Evolutionary conservation across 2,888 invertebrate genomes (phyloP).

Genomic region (Andrena trimmerana): DNA sequence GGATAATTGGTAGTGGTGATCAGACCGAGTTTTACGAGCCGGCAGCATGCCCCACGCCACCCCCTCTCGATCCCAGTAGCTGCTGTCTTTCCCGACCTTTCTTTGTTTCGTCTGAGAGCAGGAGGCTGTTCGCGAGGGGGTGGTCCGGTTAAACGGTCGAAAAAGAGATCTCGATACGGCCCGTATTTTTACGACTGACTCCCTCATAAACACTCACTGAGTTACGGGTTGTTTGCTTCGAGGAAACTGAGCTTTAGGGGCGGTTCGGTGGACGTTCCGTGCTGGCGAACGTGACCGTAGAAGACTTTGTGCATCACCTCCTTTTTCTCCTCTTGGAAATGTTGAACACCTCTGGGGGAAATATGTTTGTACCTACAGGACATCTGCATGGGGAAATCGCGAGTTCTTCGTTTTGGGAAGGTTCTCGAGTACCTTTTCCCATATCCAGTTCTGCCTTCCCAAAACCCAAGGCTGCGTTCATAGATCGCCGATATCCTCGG

Average conservation of each 20-base stretch:
- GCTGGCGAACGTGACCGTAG: conserved; percentile 1
- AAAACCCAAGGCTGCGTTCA: not conserved
- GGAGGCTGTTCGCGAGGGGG: conserved; percentile 61
- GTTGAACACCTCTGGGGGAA: conserved; percentile 5
- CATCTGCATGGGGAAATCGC: too few species aligned
- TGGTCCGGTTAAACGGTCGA: conserved; percentile 76
- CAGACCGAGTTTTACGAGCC: conserved; percentile 84
- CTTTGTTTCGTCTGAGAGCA: conserved; percentile 56
- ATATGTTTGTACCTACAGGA: conserved; percentile 10
- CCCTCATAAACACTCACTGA: conserved; percentile 83
- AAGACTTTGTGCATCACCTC: conserved; percentile 31
- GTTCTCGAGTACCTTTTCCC: not conserved
- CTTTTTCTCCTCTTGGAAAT: not conserved
- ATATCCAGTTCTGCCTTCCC: not conserved
- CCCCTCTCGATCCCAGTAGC: conserved; percentile 50
- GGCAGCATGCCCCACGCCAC: conserved; percentile 77
- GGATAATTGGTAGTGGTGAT: conserved; percentile 85
- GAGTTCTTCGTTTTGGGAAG: too few species aligned
- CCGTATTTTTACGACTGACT: conserved; percentile 82
- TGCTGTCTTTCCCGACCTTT: conserved; percentile 39
- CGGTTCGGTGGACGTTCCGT: conserved; percentile 64
- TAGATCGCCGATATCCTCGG: not conserved
- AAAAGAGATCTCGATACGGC: conserved; percentile 68
- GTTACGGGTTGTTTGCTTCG: conserved; percentile 83
- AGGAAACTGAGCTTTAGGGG: conserved; percentile 79